Base-by-base conservation (phyloP, 2,797 vertebrate genomes). In the Dallia pectoralis region DNA sequence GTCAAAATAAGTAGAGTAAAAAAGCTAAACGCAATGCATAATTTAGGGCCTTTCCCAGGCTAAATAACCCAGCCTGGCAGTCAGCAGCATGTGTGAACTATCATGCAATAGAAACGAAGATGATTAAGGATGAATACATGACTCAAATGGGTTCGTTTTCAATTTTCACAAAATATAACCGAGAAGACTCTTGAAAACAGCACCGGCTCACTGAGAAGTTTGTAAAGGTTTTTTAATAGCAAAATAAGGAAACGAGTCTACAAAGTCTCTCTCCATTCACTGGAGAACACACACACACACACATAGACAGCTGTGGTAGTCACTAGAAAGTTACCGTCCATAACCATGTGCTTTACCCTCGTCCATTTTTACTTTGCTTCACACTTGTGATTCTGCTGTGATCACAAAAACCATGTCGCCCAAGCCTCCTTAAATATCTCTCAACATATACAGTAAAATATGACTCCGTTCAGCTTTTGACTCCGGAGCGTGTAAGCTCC, bases 221-320 rank as follows among this genome's bases (percentile, higher is more conserved):
- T 90, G 91, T 87, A 92, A 90, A 91, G 89, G 87, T 18, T 87
- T 93, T 94, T 94, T 94, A 94, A 94, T 94, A 94, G 91, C 93
- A 94, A 94, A 94, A 94, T 94, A 93, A 91, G 90, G 86, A 88
- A 91, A 93, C 91, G 89, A 91, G 88, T 92, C 88, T 93, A 93
- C 90, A 93, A 93, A 93, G 88, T 84, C 89, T 85, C 90, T n/a
- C 90, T 36, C 89, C 83, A 49, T 89, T 75, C 56, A 71, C 19
- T 29, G 69, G 86, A 90, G 87, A 92, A 87, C 78, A 88, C 81
- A 71, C 64, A 74, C 62, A 87, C 92, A 87, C 78, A 88, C 81
- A 71, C 64, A 74, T 56, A 87, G 77, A 90, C 80, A 89, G 81
- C 83, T 85, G 88, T 88, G 88, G 88, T 89, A 88, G 87, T 89